A percentile compares a stretch with the other conserved stretches of the same genome.
Evolutionary conservation across 2,113 vertebrate species (phyloP).

Genomic region (Salminus brasiliensis): DNA sequence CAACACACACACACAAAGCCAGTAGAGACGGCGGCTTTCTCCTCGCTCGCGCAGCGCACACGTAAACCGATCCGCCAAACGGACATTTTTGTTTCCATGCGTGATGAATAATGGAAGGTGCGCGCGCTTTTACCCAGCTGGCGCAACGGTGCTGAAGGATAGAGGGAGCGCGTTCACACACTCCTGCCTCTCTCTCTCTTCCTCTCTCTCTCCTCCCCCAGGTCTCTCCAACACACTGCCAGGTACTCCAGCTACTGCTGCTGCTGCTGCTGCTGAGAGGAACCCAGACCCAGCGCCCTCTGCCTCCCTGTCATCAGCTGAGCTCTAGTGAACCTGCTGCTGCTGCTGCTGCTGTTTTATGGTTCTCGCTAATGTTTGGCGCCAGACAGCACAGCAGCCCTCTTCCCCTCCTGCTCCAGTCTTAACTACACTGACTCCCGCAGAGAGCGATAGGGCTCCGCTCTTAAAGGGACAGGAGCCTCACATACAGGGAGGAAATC

Average conservation of each 20-base stretch:
- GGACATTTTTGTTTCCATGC: slow-evolving; percentile 39
- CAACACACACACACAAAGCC: background rate
- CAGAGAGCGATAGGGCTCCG: slow-evolving; percentile 55
- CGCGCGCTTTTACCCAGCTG: slow-evolving; percentile 71
- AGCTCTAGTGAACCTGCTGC: slow-evolving; percentile 47
- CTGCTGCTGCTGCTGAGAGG: background rate
- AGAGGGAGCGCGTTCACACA: slow-evolving; percentile 48
- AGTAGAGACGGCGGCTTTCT: background rate
- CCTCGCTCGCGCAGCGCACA: background rate
- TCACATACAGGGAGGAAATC: background rate
- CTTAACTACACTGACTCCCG: slow-evolving; percentile 26
- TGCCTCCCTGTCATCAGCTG: slow-evolving; percentile 60
- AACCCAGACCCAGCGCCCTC: slow-evolving; percentile 30
- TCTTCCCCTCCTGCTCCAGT: background rate
- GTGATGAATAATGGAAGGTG: slow-evolving; percentile 44
- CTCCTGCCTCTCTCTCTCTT: slow-evolving; percentile 52
- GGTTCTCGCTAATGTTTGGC: slow-evolving; percentile 26
- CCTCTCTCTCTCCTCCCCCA: slow-evolving; percentile 19
- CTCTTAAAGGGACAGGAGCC: slow-evolving; percentile 78
- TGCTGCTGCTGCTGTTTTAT: background rate
- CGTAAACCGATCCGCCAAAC: slow-evolving; percentile 16
- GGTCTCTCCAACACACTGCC: background rate
- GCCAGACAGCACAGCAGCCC: slow-evolving; percentile 56
- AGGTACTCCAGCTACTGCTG: slow-evolving; percentile 29
- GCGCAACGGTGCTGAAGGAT: slow-evolving; percentile 53